Percentiles rank a stretch among this genome's conserved stretches.
phyloP scores from a whole-genome alignment of 2,797 vertebrate genomes.

The Sebastes vulpes region DNA sequence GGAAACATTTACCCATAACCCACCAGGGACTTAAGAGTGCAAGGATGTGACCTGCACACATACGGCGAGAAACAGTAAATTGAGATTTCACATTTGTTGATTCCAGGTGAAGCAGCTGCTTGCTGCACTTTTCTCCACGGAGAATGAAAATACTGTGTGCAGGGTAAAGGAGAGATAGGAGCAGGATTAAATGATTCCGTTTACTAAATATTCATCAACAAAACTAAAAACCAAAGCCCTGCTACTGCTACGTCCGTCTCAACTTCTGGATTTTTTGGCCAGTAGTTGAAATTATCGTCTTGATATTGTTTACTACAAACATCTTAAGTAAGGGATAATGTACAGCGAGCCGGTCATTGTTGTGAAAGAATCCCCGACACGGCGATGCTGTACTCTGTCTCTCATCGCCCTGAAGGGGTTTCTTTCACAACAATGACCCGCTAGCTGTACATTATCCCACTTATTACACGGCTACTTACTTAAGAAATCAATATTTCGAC shows the following conservation, averaged over 20 bases:
- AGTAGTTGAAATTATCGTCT: background rate
- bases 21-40: conserved; percentile 31
- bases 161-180: background rate
- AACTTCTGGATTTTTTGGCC: background rate
- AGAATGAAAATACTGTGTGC: background rate
- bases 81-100: conserved; percentile 2
- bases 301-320: background rate
- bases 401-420: no score
- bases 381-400: background rate
- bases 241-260: background rate
- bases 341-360: no score
- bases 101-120: background rate
- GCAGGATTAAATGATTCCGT: background rate
- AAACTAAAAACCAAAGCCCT: background rate
- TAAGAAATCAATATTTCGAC: no score
- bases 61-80: background rate
- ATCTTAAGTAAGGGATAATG: background rate
- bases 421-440: no score
- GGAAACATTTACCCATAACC: conserved; percentile 58
- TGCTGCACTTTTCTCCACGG: background rate
- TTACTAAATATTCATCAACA: background rate
- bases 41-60: conserved; percentile 13
- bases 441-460: no score
- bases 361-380: no score
- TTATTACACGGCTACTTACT: no score